These are phyloP conservation scores for Xiphias gladius DNA, from an alignment of 2,113 vertebrate genomes.

Conservation along the genomic window DNA sequence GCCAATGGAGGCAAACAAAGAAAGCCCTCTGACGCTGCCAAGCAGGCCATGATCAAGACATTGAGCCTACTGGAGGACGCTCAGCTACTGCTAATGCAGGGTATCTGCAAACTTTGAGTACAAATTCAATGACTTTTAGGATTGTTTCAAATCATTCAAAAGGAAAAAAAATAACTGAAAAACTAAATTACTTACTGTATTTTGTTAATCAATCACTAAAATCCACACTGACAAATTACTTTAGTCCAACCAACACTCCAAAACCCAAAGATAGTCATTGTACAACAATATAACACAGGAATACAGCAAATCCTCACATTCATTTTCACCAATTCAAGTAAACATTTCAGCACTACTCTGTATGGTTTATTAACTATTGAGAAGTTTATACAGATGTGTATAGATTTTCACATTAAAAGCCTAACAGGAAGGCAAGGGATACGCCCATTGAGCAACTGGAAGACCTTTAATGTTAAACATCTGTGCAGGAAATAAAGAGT, in stretches of 20 bases:
- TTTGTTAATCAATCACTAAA: not conserved
- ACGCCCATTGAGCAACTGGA: not conserved
- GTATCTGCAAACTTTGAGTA: conserved; percentile 1
- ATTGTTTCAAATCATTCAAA: not conserved
- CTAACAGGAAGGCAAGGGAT: not conserved
- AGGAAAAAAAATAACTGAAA: not conserved
- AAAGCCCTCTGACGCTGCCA: conserved; percentile 45
- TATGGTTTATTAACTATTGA: not conserved
- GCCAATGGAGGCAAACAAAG: conserved; percentile 63
- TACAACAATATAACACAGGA: not conserved
- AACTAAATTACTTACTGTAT: too few species aligned
- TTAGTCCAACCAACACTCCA: too few species aligned
- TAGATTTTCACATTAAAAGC: conserved; percentile 3
- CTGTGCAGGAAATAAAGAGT: not conserved
- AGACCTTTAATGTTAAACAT: not conserved
- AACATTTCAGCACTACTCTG: not conserved
- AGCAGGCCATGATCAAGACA: conserved; percentile 22
- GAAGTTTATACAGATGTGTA: not conserved
- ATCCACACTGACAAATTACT: not conserved
- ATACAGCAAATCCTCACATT: not conserved
- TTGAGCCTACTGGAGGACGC: conserved; percentile 20
- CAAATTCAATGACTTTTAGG: not conserved
- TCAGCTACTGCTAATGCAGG: conserved; percentile 35
- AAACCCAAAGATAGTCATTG: not conserved
- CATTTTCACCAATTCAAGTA: not conserved